A percentile compares a stretch with the other conserved stretches of the same genome.
Evolutionary conservation across 2,113 vertebrate genomes (phyloP).

Genomic region (Centropus bengalensis): DNA sequence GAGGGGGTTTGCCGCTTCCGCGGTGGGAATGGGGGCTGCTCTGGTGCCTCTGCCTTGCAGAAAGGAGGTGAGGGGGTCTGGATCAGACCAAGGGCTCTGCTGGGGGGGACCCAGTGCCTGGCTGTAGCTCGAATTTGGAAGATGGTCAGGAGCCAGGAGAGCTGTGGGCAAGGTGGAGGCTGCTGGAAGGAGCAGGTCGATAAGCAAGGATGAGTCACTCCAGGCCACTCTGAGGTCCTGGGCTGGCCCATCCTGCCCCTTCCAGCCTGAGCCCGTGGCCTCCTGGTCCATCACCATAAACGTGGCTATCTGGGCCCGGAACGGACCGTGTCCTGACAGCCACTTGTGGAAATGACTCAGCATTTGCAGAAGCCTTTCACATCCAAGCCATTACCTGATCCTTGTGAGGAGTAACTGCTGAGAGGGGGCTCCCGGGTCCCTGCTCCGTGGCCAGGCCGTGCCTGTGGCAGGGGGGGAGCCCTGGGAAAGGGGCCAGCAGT

Average conservation of each 20-base stretch:
- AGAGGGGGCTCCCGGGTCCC: background rate
- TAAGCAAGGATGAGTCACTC: background rate
- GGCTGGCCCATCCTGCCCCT: background rate
- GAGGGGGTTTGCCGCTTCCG: background rate
- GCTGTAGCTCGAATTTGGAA: background rate
- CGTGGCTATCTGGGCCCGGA: background rate
- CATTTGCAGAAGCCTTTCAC: conserved; percentile 29
- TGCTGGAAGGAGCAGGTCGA: background rate
- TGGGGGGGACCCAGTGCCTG: background rate
- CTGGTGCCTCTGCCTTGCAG: background rate
- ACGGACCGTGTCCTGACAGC: conserved; percentile 4
- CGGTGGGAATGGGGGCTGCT: background rate
- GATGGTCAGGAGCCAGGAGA: background rate
- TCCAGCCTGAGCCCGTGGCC: background rate
- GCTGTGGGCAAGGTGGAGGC: background rate
- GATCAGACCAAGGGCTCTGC: background rate
- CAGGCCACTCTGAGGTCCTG: background rate
- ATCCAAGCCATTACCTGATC: background rate
- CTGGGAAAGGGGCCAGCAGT: background rate
- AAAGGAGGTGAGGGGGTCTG: background rate
- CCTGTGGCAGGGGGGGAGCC: background rate
- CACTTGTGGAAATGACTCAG: background rate
- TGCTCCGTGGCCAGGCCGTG: background rate
- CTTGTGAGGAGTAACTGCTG: background rate
- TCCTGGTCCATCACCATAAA: background rate